These are phyloP conservation scores for Nebria ingens DNA, from an alignment of 1,140 invertebrate genomes.

Conservation along the genomic window DNA sequence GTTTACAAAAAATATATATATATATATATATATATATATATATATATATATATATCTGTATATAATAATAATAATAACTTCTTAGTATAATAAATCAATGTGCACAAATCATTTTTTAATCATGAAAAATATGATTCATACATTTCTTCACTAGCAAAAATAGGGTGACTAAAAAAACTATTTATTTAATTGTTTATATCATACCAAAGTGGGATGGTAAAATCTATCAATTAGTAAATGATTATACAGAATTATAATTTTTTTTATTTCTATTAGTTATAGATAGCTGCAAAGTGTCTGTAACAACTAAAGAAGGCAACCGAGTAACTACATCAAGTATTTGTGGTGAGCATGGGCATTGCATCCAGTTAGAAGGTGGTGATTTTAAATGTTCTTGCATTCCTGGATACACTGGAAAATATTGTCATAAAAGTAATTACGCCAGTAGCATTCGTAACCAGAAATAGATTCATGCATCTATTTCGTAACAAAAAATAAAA, in stretches of 20 bases:
- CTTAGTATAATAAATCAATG: too few relatives aligned
- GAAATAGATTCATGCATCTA: too few relatives aligned
- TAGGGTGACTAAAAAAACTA: too few relatives aligned
- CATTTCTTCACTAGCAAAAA: too few relatives aligned
- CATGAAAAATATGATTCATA: too few relatives aligned
- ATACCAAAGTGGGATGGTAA: too few relatives aligned
- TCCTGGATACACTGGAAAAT: conserved; percentile 64
- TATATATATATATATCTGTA: too few relatives aligned
- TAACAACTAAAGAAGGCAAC: conserved; percentile 34
- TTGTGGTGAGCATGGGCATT: conserved; percentile 73
- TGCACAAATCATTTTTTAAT: too few relatives aligned
- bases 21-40: too few relatives aligned
- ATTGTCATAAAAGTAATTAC: conserved; percentile 55
- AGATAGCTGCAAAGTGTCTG: conserved; percentile 39
- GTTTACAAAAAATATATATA: too few relatives aligned
- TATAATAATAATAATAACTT: too few relatives aligned
- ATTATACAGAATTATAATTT: conserved; percentile 14
- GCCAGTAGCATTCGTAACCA: background rate
- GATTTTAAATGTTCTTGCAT: conserved; percentile 62
- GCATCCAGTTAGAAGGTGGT: conserved; percentile 49
- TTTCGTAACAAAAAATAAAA: background rate
- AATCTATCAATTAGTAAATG: conserved; percentile 13
- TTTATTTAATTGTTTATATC: too few relatives aligned
- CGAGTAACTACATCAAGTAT: conserved; percentile 32
- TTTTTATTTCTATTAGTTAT: conserved; percentile 28